phyloP scores from a whole-genome alignment of 2,113 vertebrate genomes.

The Aegithalos caudatus region DNA sequence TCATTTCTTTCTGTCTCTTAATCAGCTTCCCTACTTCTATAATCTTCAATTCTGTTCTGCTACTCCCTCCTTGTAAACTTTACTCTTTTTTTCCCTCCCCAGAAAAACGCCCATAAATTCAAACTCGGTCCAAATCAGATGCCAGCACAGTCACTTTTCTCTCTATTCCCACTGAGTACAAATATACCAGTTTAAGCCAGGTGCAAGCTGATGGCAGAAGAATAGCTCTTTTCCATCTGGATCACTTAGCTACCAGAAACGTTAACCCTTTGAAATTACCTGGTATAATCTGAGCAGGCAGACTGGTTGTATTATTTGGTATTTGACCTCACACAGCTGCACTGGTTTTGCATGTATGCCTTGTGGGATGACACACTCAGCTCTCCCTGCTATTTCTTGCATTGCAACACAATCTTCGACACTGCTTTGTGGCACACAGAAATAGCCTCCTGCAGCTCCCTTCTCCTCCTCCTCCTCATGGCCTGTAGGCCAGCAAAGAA shows the following conservation, averaged over 20 bases:
- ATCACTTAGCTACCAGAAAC: neutral
- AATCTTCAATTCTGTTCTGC: neutral
- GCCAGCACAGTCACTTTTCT: neutral
- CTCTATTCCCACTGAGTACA: neutral
- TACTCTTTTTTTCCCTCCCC: neutral
- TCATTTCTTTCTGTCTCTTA: neutral
- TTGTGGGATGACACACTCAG: neutral
- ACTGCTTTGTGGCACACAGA: neutral
- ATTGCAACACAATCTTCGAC: neutral
- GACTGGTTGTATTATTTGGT: neutral
- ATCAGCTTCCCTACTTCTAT: neutral
- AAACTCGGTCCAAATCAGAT: neutral
- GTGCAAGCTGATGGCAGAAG: neutral
- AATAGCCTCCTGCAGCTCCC: neutral
- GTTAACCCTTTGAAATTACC: neutral
- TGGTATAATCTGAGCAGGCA: neutral
- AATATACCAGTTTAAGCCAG: neutral
- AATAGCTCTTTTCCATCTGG: neutral
- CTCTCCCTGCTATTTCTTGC: neutral
- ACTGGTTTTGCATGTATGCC: rapidly evolving
- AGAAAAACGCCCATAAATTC: neutral
- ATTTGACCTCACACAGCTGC: neutral
- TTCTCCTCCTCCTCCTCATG: neutral
- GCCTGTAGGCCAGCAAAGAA: neutral
- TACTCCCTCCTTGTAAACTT: neutral